Conservation (phyloP, 2,888 invertebrate genomes). For the Drosophila yooni region DNA sequence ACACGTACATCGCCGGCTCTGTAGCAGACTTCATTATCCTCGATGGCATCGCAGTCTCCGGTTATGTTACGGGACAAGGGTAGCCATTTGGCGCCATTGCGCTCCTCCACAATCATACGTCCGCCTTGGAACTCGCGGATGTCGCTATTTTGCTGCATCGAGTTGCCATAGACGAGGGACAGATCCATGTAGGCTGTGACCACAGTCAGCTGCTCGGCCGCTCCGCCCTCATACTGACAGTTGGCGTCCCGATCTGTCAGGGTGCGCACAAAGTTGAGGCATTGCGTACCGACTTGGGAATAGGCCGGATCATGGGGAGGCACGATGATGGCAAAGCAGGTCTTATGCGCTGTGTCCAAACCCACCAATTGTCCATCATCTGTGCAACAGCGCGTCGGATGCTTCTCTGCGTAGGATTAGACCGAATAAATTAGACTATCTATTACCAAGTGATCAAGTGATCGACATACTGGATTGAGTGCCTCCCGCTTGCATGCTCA, state of each 20-base stretch:
- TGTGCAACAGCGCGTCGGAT: slow-evolving; percentile 88
- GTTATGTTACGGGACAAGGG: slow-evolving; percentile 90
- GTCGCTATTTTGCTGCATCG: slow-evolving; percentile 87
- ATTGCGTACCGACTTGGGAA: slow-evolving; percentile 86
- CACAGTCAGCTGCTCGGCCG: slow-evolving; percentile 88
- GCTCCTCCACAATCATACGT: slow-evolving; percentile 87
- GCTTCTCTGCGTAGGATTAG: slow-evolving; percentile 85
- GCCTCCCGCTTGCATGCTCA: slow-evolving; percentile 86
- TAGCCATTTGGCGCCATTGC: slow-evolving; percentile 89
- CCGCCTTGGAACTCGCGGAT: slow-evolving; percentile 90
- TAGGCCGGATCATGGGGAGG: slow-evolving; percentile 87
- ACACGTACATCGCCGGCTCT: slow-evolving; percentile 87
- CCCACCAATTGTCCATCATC: slow-evolving; percentile 86
- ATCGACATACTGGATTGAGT: slow-evolving; percentile 89
- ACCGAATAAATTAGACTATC: not conserved
- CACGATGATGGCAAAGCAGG: slow-evolving; percentile 87
- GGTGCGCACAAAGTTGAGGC: slow-evolving; percentile 89
- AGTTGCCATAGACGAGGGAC: slow-evolving; percentile 93
- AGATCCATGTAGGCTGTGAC: slow-evolving; percentile 88
- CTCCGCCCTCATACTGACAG: slow-evolving; percentile 86
- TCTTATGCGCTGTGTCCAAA: slow-evolving; percentile 84
- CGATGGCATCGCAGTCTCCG: slow-evolving; percentile 88
- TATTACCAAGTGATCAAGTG: not conserved
- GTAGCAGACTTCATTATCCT: slow-evolving; percentile 90
- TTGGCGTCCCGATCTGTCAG: slow-evolving; percentile 88